Percentiles rank a stretch among this genome's conserved stretches.
phyloP scores from a whole-genome alignment of 2,113 vertebrate species.

The Parus major region DNA sequence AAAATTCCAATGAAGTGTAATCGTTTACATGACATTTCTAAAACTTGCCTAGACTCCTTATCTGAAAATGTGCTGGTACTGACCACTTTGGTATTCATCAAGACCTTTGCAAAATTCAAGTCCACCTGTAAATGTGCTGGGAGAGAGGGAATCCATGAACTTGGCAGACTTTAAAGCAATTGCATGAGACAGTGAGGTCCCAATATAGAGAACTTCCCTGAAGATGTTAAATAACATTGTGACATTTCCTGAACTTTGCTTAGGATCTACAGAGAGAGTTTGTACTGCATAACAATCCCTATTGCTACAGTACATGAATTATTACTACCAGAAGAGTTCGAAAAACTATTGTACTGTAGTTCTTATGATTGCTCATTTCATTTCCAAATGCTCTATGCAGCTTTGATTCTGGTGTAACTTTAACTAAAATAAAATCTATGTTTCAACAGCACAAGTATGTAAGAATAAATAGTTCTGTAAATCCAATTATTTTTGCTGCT shows the following conservation, averaged over 20 bases:
- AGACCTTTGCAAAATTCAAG: not conserved
- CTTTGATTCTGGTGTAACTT: not conserved
- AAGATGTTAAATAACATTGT: not conserved
- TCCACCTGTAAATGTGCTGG: not conserved
- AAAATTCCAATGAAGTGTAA: not conserved
- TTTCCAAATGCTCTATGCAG: not conserved
- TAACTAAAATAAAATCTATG: not conserved
- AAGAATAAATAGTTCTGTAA: not conserved
- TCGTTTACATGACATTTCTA: not conserved
- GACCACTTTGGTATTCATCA: not conserved
- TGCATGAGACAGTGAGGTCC: not conserved
- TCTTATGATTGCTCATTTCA: not conserved
- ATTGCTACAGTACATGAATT: not conserved
- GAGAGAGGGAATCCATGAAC: not conserved
- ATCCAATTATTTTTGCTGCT: not conserved
- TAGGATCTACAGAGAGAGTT: not conserved
- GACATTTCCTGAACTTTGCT: not conserved
- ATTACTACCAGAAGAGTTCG: not conserved
- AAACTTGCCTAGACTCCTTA: not conserved
- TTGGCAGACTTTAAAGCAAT: not conserved
- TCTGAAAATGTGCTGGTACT: not conserved
- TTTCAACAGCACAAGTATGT: not conserved
- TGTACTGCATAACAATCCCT: not conserved
- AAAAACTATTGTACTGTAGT: not conserved
- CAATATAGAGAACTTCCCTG: not conserved